Evolutionary conservation across 2,888 invertebrate genomes (phyloP), one percentile per base, ranked within the genome.

Genomic region (Caenorhabditis uteleia): DNA sequence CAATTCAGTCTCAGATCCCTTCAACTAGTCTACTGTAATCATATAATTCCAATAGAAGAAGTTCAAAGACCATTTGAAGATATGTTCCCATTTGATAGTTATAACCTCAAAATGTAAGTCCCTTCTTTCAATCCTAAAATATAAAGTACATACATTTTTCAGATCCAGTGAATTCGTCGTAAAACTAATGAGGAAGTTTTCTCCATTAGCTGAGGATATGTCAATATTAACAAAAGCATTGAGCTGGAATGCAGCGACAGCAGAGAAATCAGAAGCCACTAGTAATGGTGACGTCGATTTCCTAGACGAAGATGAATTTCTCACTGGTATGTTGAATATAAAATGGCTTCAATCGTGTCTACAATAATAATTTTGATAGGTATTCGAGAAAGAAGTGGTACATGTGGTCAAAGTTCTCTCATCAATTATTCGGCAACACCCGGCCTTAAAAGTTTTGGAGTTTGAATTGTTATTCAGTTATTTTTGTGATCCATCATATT

Each of bases 21-120:
- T 25, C 79, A 79, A 61, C 50, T 79, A 36, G 78, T 78, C 2
- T 79, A 79, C 64, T 77, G 77, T 54, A 68, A 59, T 46, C 79
- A 77, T 50, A 45, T 75, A 16, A 70, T 78, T 18, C 64, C 76
- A 7, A 58, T 66, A 10, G 64, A 65, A 47, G 54, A 56, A n/a
- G 53, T 49, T 5, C 45, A 50, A 16, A 45, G 60, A n/a, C 74
- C 76, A n/a, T 77, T 77, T 46, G 76, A 77, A 10, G 55, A 68
- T 31, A 56, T 65, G 59, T 73, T 73, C 43, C 76, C 76, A 5
- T 64, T 77, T 29, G 76, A 77, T 44, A 48, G 60, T 18, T 74
- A 66, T 39, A 45, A 53, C 44, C 57, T 76, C 21, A 49, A 58
- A 48, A 49, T 38, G 76, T 76, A 36, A 50, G 69, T 46, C 27